Conservation (phyloP, 2,888 invertebrate genomes). For the Clusia tigrina region DNA sequence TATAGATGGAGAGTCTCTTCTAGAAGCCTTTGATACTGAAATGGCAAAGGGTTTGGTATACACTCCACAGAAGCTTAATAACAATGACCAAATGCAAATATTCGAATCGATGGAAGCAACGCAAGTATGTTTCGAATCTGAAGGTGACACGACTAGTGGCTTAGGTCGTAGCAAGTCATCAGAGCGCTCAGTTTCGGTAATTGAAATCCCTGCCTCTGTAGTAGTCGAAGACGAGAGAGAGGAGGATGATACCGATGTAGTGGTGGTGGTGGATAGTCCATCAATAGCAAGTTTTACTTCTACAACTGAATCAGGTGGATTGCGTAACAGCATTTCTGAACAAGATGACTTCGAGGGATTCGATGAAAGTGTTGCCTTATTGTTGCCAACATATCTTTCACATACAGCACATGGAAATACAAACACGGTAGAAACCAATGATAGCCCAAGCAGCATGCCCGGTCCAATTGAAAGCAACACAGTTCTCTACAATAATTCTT, state of each 20-base stretch:
- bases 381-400: too few species aligned
- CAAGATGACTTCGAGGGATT: conserved; percentile 32
- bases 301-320: not conserved
- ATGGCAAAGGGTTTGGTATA: not conserved
- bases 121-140: conserved; percentile 42
- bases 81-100: conserved; percentile 74
- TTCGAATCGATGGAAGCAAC: conserved; percentile 62
- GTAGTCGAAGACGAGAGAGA: conserved; percentile 7
- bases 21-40: not conserved
- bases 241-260: not conserved
- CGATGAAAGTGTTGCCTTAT: conserved; percentile 9
- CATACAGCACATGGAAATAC: too few species aligned
- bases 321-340: conserved; percentile 18
- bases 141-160: conserved; percentile 50
- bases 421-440: too few species aligned
- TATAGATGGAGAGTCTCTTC: too few species aligned
- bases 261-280: too few species aligned
- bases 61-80: not conserved
- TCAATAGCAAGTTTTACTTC: too few species aligned
- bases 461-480: too few species aligned
- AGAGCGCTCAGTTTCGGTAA: conserved; percentile 37
- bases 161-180: conserved; percentile 53
- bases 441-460: too few species aligned
- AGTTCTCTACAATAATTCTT: too few species aligned
- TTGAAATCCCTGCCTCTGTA: too few species aligned